These are phyloP conservation scores for Conops quadrifasciatus DNA, from an alignment of 2,888 invertebrate species.

Conservation along the genomic window DNA sequence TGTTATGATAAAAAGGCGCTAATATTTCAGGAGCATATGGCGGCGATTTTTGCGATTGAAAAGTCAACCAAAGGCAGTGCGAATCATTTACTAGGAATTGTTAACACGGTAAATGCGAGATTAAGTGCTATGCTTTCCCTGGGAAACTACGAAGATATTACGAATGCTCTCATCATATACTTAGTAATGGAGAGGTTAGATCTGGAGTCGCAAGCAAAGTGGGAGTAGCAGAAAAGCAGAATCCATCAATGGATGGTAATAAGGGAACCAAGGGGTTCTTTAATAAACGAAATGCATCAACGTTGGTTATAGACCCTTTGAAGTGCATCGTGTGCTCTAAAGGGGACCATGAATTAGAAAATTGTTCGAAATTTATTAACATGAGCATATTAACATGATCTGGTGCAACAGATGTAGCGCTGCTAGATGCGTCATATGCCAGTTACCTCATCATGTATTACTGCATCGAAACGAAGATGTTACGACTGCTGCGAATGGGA, in stretches of 20 bases:
- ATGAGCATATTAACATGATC: neutral
- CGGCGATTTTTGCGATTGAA: neutral
- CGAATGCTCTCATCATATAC: slow-evolving; percentile 40
- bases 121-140: slow-evolving; percentile 37
- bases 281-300: neutral
- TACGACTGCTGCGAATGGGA: neutral
- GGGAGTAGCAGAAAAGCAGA: neutral
- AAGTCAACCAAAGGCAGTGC: slow-evolving; percentile 31
- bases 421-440: neutral
- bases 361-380: neutral
- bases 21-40: slow-evolving; percentile 42
- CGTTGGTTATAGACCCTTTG: neutral
- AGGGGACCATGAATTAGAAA: neutral
- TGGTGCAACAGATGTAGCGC: neutral
- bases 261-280: neutral
- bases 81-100: slow-evolving; percentile 34
- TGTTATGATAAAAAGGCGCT: slow-evolving; percentile 39
- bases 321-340: neutral
- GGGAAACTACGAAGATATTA: slow-evolving; percentile 36
- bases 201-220: slow-evolving; percentile 3
- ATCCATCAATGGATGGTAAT: neutral
- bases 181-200: slow-evolving; percentile 36
- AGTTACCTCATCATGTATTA: neutral
- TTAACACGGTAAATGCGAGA: slow-evolving; percentile 37
- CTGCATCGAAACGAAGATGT: neutral